These are phyloP conservation scores for Gambusia holbrooki DNA, from an alignment of 2,113 vertebrate species.

Conservation along the genomic window DNA sequence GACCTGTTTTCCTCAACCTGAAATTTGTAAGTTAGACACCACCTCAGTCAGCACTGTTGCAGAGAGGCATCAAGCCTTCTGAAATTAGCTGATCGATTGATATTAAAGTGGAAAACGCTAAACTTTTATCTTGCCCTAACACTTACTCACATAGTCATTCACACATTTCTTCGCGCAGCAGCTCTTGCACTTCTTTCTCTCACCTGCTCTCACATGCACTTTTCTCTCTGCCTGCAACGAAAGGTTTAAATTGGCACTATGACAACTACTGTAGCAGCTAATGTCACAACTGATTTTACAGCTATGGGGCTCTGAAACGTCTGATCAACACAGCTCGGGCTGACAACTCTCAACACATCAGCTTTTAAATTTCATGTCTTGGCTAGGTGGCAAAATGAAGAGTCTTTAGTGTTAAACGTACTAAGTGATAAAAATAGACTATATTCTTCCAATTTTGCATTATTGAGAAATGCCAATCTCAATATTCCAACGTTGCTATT, in stretches of 20 bases:
- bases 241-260: constrained; percentile 42
- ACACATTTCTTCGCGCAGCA: constrained; percentile 8
- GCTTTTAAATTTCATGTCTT: constrained; percentile 12
- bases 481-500: neutral
- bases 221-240: constrained; percentile 10
- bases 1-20: constrained; percentile 24
- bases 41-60: constrained; percentile 8
- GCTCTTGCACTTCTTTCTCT: constrained; percentile 20
- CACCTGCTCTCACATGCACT: constrained; percentile 9
- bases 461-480: neutral
- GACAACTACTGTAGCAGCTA: constrained; percentile 30
- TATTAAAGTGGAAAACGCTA: constrained; percentile 1
- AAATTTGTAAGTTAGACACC: constrained; percentile 12
- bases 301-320: constrained; percentile 19
- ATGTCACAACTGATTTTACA: constrained; percentile 37
- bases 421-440: neutral
- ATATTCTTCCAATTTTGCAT: neutral
- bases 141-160: constrained; percentile 24
- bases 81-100: constrained; percentile 17
- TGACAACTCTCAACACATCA: constrained; percentile 25
- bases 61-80: neutral
- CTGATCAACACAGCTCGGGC: constrained; percentile 17
- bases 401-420: neutral
- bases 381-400: neutral
- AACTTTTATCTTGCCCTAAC: constrained; percentile 10